These are phyloP conservation scores for Drosophila neutralis DNA, from an alignment of 2,888 invertebrate species.

Conservation along the genomic window DNA sequence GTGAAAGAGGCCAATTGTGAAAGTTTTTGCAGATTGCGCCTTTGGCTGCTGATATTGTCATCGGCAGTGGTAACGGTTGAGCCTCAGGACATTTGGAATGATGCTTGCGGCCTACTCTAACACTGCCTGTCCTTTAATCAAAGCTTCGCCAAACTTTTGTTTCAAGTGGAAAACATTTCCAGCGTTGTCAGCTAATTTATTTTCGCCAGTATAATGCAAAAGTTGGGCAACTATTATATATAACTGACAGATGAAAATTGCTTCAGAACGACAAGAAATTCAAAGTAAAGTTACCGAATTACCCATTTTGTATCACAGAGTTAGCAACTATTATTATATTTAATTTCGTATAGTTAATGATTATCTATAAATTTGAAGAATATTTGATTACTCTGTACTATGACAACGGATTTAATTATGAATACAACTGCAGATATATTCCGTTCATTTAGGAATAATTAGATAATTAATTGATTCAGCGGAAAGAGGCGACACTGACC, in stretches of 20 bases:
- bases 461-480: background rate
- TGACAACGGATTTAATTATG: background rate
- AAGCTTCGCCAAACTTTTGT: slow-evolving; percentile 19
- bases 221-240: slow-evolving; percentile 1
- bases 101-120: slow-evolving; percentile 23
- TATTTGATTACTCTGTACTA: background rate
- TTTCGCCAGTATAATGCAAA: slow-evolving; percentile 1
- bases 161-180: slow-evolving; percentile 8
- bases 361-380: background rate
- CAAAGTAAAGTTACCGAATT: background rate
- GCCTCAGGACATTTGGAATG: slow-evolving; percentile 44
- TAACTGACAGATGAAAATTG: slow-evolving; percentile 6
- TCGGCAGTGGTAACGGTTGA: slow-evolving; percentile 38
- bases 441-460: background rate
- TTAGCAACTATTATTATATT: background rate
- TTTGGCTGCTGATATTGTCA: slow-evolving; percentile 22
- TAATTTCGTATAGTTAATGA: background rate
- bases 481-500: background rate
- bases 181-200: slow-evolving; percentile 16
- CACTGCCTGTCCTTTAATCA: slow-evolving; percentile 3
- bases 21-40: slow-evolving; percentile 37
- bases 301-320: background rate
- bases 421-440: background rate
- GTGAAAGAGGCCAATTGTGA: slow-evolving; percentile 12
- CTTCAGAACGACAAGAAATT: background rate